phyloP scores from a whole-genome alignment of 2,113 vertebrate species.

The Scomber scombrus region DNA sequence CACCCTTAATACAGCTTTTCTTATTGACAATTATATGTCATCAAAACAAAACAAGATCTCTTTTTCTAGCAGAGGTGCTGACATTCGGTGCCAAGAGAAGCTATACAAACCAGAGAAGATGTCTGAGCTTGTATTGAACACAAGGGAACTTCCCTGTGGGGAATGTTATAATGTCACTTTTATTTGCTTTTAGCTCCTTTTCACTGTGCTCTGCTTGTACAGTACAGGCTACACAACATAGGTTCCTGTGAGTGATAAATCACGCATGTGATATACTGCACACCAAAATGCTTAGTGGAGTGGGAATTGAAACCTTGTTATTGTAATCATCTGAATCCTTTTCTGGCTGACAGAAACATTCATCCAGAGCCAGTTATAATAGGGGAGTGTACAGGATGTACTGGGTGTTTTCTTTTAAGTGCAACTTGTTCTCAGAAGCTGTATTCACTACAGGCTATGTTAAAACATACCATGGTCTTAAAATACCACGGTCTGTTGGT shows the following conservation, averaged over 20 bases:
- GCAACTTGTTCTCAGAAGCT: slow-evolving; percentile 47
- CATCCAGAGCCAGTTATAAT: slow-evolving; percentile 53
- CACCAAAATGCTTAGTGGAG: slow-evolving; percentile 35
- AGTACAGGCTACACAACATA: neutral
- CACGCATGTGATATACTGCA: slow-evolving; percentile 32
- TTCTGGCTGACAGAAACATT: slow-evolving; percentile 61
- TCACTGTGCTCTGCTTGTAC: neutral
- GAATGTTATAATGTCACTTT: neutral
- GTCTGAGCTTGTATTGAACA: slow-evolving; percentile 53
- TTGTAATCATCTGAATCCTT: slow-evolving; percentile 68
- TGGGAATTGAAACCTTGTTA: slow-evolving; percentile 55
- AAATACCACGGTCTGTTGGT: slow-evolving; percentile 41
- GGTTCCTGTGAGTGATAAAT: slow-evolving; percentile 54
- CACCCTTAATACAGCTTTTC: neutral
- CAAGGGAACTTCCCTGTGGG: neutral
- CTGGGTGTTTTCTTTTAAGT: slow-evolving; percentile 34
- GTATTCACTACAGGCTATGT: slow-evolving; percentile 13
- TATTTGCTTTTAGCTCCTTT: slow-evolving; percentile 9
- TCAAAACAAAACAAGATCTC: slow-evolving; percentile 4
- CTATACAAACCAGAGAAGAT: neutral
- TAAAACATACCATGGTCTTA: slow-evolving; percentile 34
- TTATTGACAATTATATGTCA: neutral
- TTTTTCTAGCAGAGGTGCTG: slow-evolving; percentile 4
- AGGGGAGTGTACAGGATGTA: slow-evolving; percentile 36
- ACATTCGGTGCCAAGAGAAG: slow-evolving; percentile 23